phyloP scores from a whole-genome alignment of 2,888 invertebrate genomes.

The Lottia gigantea region DNA sequence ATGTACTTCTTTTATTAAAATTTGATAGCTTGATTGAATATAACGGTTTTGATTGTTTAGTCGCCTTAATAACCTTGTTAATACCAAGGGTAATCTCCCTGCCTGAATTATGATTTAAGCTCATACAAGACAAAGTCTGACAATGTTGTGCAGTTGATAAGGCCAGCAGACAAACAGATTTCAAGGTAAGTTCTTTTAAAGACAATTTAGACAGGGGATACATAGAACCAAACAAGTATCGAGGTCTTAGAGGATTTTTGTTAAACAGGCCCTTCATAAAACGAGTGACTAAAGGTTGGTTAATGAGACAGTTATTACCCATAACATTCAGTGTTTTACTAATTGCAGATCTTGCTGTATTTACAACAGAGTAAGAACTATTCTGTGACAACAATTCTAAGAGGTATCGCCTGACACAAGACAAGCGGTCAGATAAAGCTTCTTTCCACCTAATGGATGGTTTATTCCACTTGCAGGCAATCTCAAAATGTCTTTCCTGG shows the following conservation, averaged over 20 bases:
- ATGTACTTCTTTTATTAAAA: neutral
- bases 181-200: conserved; percentile 29
- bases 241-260: conserved; percentile 18
- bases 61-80: neutral
- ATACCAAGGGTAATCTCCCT: neutral
- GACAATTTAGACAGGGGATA: conserved; percentile 13
- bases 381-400: too few relatives aligned
- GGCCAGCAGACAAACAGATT: conserved; percentile 5
- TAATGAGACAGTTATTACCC: conserved; percentile 21
- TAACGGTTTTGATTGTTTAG: neutral
- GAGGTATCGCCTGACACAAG: too few relatives aligned
- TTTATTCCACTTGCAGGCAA: too few relatives aligned
- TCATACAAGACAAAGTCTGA: neutral
- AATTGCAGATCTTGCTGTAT: neutral
- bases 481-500: too few relatives aligned
- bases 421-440: too few relatives aligned
- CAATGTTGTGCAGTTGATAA: neutral
- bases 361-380: neutral
- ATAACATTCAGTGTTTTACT: neutral
- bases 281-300: too few relatives aligned
- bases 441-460: too few relatives aligned
- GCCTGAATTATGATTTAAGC: neutral
- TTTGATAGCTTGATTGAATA: neutral
- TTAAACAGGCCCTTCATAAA: too few relatives aligned
- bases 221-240: conserved; percentile 22